Base-by-base conservation (phyloP, 1,140 invertebrate genomes). In the Saccostrea echinata region DNA sequence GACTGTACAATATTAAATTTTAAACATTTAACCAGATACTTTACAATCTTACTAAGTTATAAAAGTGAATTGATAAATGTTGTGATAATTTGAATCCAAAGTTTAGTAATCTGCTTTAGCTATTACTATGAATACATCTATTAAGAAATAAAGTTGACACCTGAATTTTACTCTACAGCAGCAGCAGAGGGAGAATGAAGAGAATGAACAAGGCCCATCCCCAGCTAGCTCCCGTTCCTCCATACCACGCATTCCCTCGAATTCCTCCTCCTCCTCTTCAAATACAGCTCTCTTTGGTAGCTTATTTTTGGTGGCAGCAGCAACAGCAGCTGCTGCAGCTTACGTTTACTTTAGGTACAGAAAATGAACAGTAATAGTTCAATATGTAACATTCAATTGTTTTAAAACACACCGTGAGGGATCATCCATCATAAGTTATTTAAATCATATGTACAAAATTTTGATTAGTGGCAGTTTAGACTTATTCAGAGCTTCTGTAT, bases 131-230 rank as follows among this genome's bases (percentile, higher is more conserved):
- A n/a, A n/a, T 43, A 43, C 4, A 43, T 9, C 43, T 9, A 43
- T 43, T 8, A 43, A 8, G 43, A 43, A 43, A 43, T 82, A 21
- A 57, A 16, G 4, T 33, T 16, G 27, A n/a, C 24, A 12, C 57
- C 12, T 18, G 24, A 24, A 11, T 61, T 30, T 76, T 33, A 12
- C 24, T 18, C 16, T 35, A 8, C 57, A 76, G 27, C 68, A 76
- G 68, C 68, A 76, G 30, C 24, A 33, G 13, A 76, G 27, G 16
- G 68, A 76, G 68, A 76, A 33, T 76, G 68, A 76, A 27, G 64
- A 71, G 27, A 76, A 33, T 76, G 68, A 76, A 13, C 24, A 76
- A 16, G 68, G 68, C 27, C 11, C 68, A 4, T 27, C 24, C n/a
- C 64, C n/a, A 0, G 18, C 18, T 2, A 30, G 27, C 27, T 76